These are phyloP conservation scores for Porites lobata DNA, from an alignment of 92 coral and sea anemone species.

Conservation along the genomic window DNA sequence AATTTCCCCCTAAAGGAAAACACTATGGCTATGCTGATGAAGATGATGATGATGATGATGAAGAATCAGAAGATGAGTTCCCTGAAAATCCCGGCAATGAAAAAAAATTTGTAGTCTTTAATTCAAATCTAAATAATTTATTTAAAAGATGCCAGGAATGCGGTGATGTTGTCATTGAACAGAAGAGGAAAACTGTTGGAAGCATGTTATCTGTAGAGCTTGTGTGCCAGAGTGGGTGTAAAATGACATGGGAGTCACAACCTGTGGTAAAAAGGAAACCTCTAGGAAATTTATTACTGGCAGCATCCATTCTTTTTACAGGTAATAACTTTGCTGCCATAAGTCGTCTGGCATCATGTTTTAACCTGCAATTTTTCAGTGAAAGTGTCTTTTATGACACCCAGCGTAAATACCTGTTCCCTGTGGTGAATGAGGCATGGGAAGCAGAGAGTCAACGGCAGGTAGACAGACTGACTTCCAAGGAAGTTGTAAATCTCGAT, in stretches of 20 bases:
- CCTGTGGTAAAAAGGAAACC: constrained; percentile 46
- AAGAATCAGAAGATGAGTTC: background rate
- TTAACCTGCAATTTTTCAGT: constrained; percentile 44
- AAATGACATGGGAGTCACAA: constrained; percentile 55
- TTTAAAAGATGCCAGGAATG: constrained; percentile 59
- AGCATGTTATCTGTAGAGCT: constrained; percentile 56
- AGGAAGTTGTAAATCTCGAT: constrained; percentile 20
- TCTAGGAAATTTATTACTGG: constrained; percentile 57
- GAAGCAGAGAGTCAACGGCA: constrained; percentile 1
- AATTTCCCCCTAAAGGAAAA: background rate
- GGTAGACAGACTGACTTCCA: no score
- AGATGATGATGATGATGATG: background rate
- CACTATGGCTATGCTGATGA: background rate
- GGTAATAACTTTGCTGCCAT: constrained; percentile 60
- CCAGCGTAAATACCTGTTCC: constrained; percentile 46
- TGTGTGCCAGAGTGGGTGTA: constrained; percentile 47
- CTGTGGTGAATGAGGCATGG: constrained; percentile 58
- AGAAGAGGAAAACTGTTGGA: constrained; percentile 38
- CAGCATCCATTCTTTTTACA: constrained; percentile 66
- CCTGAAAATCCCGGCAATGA: constrained; percentile 22
- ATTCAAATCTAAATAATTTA: constrained; percentile 48
- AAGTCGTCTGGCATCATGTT: constrained; percentile 46
- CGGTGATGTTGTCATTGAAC: constrained; percentile 31
- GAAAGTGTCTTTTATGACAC: constrained; percentile 52
- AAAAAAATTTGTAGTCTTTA: constrained; percentile 49